These are phyloP conservation scores for Notodonta ziczac DNA, from an alignment of 2,888 invertebrate species.

Conservation along the genomic window DNA sequence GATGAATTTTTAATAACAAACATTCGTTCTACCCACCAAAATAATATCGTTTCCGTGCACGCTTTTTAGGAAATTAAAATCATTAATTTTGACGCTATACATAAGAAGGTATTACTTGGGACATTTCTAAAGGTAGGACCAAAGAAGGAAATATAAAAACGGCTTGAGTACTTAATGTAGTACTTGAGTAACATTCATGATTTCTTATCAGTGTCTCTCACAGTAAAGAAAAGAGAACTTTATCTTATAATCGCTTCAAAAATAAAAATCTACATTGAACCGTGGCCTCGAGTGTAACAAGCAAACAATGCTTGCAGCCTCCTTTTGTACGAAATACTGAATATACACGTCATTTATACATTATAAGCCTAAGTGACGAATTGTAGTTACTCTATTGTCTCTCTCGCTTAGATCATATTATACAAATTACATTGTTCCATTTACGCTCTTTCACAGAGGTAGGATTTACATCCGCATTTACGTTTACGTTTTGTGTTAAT, in stretches of 20 bases:
- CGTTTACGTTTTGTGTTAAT: no score
- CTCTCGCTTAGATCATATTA: conserved; percentile 18
- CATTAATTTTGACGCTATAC: not conserved
- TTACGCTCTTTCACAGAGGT: not conserved
- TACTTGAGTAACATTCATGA: not conserved
- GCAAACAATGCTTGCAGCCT: conserved; percentile 43
- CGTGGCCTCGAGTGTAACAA: conserved; percentile 30
- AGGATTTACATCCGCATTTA: not conserved
- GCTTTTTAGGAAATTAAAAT: not conserved
- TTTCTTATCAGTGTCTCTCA: not conserved
- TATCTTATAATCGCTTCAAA: not conserved
- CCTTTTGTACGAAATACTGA: conserved; percentile 44
- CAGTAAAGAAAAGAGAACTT: not conserved
- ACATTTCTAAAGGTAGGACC: no score
- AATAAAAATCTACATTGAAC: not conserved
- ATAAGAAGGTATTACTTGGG: no score
- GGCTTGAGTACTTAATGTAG: not conserved
- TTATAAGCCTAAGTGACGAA: conserved; percentile 49
- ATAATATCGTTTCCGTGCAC: not conserved
- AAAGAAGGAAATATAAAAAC: not conserved
- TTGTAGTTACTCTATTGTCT: conserved; percentile 33
- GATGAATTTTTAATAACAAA: not conserved
- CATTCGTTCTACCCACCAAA: conserved; percentile 2
- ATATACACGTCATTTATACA: conserved; percentile 49
- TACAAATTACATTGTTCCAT: conserved; percentile 13